These are phyloP conservation scores for Anas georgica DNA, from an alignment of 2,797 vertebrate species.

Conservation along the genomic window DNA sequence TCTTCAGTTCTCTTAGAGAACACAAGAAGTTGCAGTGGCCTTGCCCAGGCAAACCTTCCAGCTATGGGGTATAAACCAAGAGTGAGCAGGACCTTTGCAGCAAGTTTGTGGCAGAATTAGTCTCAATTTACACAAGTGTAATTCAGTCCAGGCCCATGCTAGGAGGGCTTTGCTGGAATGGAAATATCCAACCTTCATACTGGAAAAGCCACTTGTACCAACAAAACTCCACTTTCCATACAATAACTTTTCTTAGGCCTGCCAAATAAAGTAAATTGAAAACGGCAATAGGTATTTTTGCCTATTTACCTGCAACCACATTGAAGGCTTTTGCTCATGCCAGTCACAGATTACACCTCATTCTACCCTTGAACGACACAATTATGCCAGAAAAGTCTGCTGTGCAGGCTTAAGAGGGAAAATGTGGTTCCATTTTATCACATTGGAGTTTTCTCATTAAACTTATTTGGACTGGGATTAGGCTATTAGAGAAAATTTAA, in stretches of 20 bases:
- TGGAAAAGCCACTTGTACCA: background rate
- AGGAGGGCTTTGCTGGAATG: background rate
- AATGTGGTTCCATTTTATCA: constrained; percentile 68
- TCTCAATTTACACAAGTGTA: rapidly evolving
- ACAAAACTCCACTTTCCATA: background rate
- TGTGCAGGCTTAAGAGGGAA: constrained; percentile 64
- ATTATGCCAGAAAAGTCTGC: constrained; percentile 70
- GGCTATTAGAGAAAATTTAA: constrained; percentile 73
- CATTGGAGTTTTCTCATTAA: constrained; percentile 74
- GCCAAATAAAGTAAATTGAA: background rate
- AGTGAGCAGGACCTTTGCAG: background rate
- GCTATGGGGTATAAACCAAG: rapidly evolving
- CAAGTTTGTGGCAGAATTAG: rapidly evolving
- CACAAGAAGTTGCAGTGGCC: background rate
- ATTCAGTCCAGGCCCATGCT: background rate
- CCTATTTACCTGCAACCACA: background rate
- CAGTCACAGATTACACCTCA: constrained; percentile 30
- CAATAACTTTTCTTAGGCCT: background rate
- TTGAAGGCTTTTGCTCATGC: background rate
- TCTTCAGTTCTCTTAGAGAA: background rate
- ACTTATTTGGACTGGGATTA: constrained; percentile 72
- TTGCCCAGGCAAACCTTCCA: background rate
- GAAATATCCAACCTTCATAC: background rate
- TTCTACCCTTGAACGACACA: constrained; percentile 70
- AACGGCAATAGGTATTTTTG: background rate